These are phyloP conservation scores for Lamellibrachia luymesi DNA, from an alignment of 1,140 invertebrate genomes.

Conservation along the genomic window DNA sequence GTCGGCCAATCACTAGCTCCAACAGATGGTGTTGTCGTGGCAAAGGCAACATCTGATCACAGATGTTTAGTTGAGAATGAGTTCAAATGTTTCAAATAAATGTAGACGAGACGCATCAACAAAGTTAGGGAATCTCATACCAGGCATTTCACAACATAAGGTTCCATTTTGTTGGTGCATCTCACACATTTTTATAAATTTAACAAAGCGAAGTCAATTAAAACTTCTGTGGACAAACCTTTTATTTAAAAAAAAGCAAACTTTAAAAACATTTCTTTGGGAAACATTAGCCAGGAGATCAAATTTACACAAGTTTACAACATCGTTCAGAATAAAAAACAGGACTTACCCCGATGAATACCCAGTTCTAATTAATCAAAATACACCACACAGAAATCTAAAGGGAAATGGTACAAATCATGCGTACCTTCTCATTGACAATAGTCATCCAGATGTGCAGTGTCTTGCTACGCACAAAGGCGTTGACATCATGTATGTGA, in stretches of 20 bases:
- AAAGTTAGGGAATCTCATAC: not conserved
- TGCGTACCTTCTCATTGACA: slow-evolving; percentile 65
- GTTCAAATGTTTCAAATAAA: not conserved
- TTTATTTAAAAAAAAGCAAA: not conserved
- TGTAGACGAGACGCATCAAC: not conserved
- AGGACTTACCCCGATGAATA: not conserved
- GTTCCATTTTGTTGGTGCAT: not conserved
- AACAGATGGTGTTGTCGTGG: slow-evolving; percentile 66
- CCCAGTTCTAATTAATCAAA: too few relatives aligned
- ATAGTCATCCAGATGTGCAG: slow-evolving; percentile 75
- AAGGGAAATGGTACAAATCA: slow-evolving; percentile 8
- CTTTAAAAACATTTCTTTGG: not conserved
- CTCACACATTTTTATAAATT: not conserved
- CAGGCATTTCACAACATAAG: not conserved
- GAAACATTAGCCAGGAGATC: not conserved
- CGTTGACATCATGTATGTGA: slow-evolving; percentile 79
- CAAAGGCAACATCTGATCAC: slow-evolving; percentile 65
- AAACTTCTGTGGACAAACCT: slow-evolving; percentile 8
- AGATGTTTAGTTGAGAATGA: not conserved
- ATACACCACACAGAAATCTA: not conserved
- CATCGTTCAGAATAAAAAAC: not conserved
- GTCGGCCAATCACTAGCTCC: slow-evolving; percentile 65
- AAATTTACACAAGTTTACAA: not conserved
- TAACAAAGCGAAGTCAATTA: slow-evolving; percentile 6
- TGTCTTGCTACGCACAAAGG: slow-evolving; percentile 76